Evolutionary conservation across 2,888 invertebrate genomes (phyloP).

Genomic region (Bursaphelenchus okinawaensis): DNA sequence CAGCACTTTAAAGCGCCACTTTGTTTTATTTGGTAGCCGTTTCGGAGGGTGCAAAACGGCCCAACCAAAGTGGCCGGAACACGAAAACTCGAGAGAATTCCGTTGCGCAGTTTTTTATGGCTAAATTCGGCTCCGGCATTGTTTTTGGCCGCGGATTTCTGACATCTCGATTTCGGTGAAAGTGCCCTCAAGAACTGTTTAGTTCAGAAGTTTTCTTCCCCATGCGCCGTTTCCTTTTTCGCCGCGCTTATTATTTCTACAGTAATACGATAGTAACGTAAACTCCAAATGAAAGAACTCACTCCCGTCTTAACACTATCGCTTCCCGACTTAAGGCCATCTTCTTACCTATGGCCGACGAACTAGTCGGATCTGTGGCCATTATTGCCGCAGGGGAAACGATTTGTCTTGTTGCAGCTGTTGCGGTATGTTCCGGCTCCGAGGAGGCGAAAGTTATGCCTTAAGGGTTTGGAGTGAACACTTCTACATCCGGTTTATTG

Average conservation of each 20-base stretch:
- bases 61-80: background rate
- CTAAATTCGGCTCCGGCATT: background rate
- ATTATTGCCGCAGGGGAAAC: too few relatives aligned
- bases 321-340: too few relatives aligned
- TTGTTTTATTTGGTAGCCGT: background rate
- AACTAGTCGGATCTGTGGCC: too few relatives aligned
- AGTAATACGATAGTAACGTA: too few relatives aligned
- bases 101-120: background rate
- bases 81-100: background rate
- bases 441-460: background rate
- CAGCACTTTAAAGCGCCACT: background rate
- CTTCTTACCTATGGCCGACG: background rate
- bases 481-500: background rate
- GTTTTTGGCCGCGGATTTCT: background rate
- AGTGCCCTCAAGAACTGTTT: background rate
- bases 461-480: background rate
- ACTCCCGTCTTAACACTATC: too few relatives aligned
- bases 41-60: background rate
- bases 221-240: too few relatives aligned
- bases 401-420: background rate
- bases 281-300: too few relatives aligned
- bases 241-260: too few relatives aligned
- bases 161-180: background rate
- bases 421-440: background rate
- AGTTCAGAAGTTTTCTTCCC: too few relatives aligned